A percentile compares a stretch with the other conserved stretches of the same genome.
phyloP scores from a whole-genome alignment of 2,113 vertebrate genomes.

The Trematocara marginatum region DNA sequence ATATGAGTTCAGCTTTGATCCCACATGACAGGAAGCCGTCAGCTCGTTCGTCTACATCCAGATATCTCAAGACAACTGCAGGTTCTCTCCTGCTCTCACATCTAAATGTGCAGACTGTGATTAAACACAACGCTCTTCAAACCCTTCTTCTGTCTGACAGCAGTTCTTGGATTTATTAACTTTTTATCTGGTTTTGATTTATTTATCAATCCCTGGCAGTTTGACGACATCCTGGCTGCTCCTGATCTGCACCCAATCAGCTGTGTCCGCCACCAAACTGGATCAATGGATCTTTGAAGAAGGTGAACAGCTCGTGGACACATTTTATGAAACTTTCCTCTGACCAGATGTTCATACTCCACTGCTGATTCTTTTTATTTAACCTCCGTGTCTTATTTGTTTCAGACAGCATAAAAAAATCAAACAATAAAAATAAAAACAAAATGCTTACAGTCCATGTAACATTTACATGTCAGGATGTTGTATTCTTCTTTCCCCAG shows the following conservation, averaged over 20 bases:
- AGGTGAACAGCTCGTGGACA: not conserved
- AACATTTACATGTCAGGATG: not conserved
- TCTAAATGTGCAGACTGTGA: not conserved
- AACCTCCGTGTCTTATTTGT: accelerated
- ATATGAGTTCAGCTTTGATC: not conserved
- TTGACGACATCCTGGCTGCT: not conserved
- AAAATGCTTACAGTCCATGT: not conserved
- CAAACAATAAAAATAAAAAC: too few relatives aligned
- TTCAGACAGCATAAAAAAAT: not conserved
- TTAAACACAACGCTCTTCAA: not conserved
- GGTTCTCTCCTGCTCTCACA: too few relatives aligned
- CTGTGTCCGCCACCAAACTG: not conserved
- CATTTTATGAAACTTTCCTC: not conserved
- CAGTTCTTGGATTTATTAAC: not conserved
- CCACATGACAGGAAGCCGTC: not conserved
- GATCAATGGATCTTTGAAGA: not conserved
- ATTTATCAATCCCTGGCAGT: not conserved
- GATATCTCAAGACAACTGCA: too few relatives aligned
- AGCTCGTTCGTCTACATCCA: not conserved
- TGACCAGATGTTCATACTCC: too few relatives aligned
- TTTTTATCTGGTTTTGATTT: not conserved
- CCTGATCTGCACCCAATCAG: not conserved
- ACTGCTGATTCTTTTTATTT: too few relatives aligned
- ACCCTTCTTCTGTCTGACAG: not conserved
- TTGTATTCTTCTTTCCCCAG: accelerated